Percentiles rank a stretch among this genome's conserved stretches.
These are phyloP conservation scores for Sminthopsis crassicaudata DNA, from an alignment of 2,113 vertebrate species.

Conservation along the genomic window DNA sequence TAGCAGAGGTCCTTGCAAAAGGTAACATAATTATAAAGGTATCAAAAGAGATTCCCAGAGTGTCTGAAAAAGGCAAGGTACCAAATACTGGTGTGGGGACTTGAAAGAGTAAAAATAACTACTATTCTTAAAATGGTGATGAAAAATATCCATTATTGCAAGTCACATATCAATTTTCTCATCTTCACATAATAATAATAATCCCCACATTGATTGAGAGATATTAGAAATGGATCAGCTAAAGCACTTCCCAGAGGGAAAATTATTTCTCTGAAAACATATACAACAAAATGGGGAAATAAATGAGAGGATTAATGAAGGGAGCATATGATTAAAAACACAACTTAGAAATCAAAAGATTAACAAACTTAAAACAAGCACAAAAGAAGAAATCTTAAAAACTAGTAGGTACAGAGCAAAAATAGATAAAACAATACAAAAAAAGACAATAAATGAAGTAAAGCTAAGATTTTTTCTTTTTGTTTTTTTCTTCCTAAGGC, in stretches of 20 bases:
- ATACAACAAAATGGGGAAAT: background rate
- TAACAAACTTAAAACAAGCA: background rate
- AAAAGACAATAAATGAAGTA: background rate
- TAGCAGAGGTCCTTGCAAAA: background rate
- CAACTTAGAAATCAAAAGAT: background rate
- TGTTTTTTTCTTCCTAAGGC: background rate
- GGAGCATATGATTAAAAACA: background rate
- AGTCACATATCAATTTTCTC: background rate
- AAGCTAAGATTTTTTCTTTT: background rate
- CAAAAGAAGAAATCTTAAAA: background rate
- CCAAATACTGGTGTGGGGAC: background rate
- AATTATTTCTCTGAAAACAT: background rate
- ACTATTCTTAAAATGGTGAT: background rate
- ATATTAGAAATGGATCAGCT: background rate
- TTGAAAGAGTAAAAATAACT: background rate
- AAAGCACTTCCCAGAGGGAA: background rate
- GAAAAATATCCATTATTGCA: background rate
- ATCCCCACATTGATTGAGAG: background rate
- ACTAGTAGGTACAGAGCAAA: background rate
- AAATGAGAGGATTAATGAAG: background rate
- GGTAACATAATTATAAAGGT: background rate
- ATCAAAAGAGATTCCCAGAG: background rate
- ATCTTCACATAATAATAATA: background rate
- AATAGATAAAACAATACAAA: background rate
- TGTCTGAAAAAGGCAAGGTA: background rate